These are phyloP conservation scores for Morbakka virulenta DNA, from an alignment of 30 jellyfish, hydroid and myxozoan genomes.

Conservation along the genomic window DNA sequence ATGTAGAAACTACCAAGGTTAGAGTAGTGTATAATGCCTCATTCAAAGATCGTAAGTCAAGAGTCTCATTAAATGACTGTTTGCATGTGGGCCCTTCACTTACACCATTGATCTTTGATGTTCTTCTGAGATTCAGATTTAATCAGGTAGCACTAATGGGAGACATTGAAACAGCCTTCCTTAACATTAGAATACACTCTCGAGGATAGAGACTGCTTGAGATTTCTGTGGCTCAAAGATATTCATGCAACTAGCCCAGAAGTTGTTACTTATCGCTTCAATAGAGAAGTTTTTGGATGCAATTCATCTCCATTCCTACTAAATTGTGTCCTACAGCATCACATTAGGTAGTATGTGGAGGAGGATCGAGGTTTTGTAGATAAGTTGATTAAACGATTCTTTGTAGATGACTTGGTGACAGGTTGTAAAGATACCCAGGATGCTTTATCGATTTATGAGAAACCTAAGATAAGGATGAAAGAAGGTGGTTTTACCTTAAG, in stretches of 20 bases:
- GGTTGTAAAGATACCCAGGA: not conserved
- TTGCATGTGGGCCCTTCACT: constrained; percentile 29
- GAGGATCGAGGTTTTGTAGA: too few relatives aligned
- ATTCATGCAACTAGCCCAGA: too few relatives aligned
- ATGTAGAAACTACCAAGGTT: too few relatives aligned
- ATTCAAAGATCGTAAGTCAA: constrained; percentile 13
- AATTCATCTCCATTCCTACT: too few relatives aligned
- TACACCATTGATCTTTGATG: constrained; percentile 14
- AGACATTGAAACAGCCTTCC: constrained; percentile 22
- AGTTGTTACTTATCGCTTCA: too few relatives aligned
- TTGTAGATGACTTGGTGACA: too few relatives aligned
- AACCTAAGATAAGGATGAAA: too few relatives aligned
- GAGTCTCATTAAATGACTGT: constrained; percentile 17
- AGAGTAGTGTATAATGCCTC: too few relatives aligned
- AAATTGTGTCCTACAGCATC: constrained; percentile 44
- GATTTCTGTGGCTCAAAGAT: constrained; percentile 41
- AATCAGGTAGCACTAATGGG: constrained; percentile 18
- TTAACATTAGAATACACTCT: constrained; percentile 2
- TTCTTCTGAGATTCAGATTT: constrained; percentile 12
- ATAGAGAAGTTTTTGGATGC: too few relatives aligned
- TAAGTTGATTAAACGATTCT: too few relatives aligned
- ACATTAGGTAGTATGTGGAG: too few relatives aligned
- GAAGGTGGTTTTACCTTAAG: too few relatives aligned
- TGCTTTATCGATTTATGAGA: constrained; percentile 12
- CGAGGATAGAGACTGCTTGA: constrained; percentile 20